Evolutionary conservation across 2,888 invertebrate species (phyloP).

Genomic region (Drosophila hamatofila): DNA sequence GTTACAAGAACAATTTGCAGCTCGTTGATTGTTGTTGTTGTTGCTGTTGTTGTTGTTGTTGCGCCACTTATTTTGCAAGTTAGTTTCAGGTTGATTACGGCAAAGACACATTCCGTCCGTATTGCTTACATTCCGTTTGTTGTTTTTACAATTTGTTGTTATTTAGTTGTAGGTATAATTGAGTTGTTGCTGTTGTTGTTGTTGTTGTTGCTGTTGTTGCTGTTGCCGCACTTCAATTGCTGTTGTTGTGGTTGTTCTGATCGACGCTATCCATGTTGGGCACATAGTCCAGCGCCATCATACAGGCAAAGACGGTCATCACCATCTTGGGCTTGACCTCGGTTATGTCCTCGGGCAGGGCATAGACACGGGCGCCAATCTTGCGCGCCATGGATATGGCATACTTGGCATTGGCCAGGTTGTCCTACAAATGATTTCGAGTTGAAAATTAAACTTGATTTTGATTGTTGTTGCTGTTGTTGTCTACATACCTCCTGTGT

Average conservation of each 20-base stretch:
- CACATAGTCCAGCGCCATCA: constrained; percentile 98
- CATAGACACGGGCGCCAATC: constrained; percentile 98
- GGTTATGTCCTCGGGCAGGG: constrained; percentile 98
- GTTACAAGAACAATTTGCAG: constrained; percentile 49
- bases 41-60: constrained; percentile 7
- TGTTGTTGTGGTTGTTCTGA: constrained; percentile 82
- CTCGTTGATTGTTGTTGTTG: constrained; percentile 5
- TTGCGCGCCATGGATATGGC: constrained; percentile 99
- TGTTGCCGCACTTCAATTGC: constrained; percentile 44
- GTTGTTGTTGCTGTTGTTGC: constrained; percentile 40
- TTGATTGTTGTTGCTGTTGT: neutral
- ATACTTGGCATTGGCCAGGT: constrained; percentile 99
- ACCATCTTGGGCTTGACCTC: constrained; percentile 99
- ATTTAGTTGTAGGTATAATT: constrained; percentile 27
- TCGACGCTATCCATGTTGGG: constrained; percentile 91
- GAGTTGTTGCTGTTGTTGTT: constrained; percentile 41
- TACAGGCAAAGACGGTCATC: constrained; percentile 99
- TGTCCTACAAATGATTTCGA: constrained; percentile 88
- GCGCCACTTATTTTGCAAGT: constrained; percentile 40
- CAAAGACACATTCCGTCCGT: constrained; percentile 50
- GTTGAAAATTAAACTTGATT: too few species aligned
- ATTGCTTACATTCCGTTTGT: constrained; percentile 17
- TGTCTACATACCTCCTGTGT: constrained; percentile 89
- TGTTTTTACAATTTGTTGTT: constrained; percentile 35
- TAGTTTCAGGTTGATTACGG: constrained; percentile 38